phyloP scores from a whole-genome alignment of 2,113 vertebrate genomes.

The Gallinago jamesoni region DNA sequence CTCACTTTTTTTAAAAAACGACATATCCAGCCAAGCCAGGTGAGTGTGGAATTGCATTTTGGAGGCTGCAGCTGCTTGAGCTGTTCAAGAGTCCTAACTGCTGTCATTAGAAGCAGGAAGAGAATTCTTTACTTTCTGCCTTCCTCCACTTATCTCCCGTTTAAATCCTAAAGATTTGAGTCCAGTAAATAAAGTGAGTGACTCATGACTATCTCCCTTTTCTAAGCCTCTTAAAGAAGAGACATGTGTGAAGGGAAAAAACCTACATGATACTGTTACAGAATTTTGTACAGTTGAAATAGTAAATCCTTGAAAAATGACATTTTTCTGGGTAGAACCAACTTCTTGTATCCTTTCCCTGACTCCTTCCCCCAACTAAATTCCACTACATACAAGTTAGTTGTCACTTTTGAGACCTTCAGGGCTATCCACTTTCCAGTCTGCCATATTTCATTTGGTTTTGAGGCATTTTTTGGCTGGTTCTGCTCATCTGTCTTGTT shows the following conservation, averaged over 20 bases:
- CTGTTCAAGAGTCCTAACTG: background rate
- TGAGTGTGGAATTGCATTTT: background rate
- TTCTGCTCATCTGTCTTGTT: background rate
- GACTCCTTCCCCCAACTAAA: background rate
- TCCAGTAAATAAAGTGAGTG: background rate
- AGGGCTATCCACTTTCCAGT: background rate
- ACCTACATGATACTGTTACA: background rate
- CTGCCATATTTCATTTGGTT: background rate
- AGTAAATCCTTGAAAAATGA: background rate
- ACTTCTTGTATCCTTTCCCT: background rate
- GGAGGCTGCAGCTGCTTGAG: background rate
- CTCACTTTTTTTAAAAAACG: background rate
- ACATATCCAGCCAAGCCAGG: background rate
- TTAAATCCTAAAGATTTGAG: conserved; percentile 7
- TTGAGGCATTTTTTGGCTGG: background rate
- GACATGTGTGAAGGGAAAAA: background rate
- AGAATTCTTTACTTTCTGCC: background rate
- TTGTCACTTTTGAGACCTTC: background rate
- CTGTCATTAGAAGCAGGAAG: background rate
- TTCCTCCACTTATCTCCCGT: background rate
- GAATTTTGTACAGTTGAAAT: background rate
- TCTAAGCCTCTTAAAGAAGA: background rate
- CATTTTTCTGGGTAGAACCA: background rate
- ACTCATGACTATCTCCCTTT: background rate
- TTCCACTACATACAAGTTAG: background rate